Conservation (phyloP, 2,113 vertebrate genomes). For the Syngnathus scovelli region DNA sequence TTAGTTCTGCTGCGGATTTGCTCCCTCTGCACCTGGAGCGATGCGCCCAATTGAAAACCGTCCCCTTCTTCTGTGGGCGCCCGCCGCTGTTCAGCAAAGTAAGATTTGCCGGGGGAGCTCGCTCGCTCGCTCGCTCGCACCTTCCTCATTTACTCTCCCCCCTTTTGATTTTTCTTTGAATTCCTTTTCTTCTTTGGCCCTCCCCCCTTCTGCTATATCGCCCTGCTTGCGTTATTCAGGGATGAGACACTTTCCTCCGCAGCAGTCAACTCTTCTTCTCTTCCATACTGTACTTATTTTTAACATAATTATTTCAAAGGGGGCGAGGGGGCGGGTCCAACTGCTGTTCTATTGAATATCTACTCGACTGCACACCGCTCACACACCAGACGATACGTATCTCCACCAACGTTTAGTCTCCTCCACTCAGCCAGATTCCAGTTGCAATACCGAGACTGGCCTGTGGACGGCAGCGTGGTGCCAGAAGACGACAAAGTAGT, state of each 20-base stretch:
- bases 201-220: conserved; percentile 30
- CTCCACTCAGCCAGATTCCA: neutral
- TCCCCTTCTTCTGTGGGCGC: conserved; percentile 1
- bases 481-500: neutral
- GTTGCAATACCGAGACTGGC: neutral
- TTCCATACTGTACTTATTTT: neutral
- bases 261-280: conserved; percentile 19
- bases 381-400: neutral
- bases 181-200: conserved; percentile 26
- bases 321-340: neutral
- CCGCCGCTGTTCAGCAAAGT: conserved; percentile 53
- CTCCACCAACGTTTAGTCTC: neutral
- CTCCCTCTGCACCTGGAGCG: conserved; percentile 53
- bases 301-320: neutral
- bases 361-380: neutral
- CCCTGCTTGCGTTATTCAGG: conserved; percentile 21
- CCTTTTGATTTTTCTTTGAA: conserved; percentile 36
- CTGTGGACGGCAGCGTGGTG: neutral
- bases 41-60: conserved; percentile 14
- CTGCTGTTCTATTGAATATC: no score
- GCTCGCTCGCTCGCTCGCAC: conserved; percentile 18
- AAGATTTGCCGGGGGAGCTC: conserved; percentile 54
- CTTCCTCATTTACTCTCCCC: conserved; percentile 26
- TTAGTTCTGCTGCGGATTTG: conserved; percentile 71
- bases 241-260: conserved; percentile 40